Percentiles rank a stretch among this genome's conserved stretches.
Conservation (phyloP, 2,797 vertebrate genomes). For the Hydrocynus forskahlii region DNA sequence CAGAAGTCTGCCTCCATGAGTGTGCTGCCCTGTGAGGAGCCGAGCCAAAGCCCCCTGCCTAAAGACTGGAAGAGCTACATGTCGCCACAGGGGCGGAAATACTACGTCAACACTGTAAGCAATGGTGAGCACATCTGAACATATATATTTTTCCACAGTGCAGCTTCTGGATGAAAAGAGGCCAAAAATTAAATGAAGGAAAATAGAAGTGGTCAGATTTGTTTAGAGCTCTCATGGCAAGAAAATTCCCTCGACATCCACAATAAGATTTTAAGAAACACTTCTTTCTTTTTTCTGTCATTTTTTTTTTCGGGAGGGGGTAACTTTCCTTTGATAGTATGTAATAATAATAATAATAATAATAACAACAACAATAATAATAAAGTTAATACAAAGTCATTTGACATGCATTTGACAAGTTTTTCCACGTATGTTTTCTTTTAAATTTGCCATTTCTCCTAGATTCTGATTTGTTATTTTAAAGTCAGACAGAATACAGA, state of each 20-base stretch:
- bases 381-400: too few species aligned
- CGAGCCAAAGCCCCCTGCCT: constrained; percentile 81
- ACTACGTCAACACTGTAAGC: constrained; percentile 94
- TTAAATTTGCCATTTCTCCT: background rate
- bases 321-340: too few species aligned
- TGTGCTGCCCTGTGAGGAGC: constrained; percentile 86
- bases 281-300: too few species aligned
- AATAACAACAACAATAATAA: too few species aligned
- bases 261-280: too few species aligned
- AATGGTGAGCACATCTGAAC: constrained; percentile 83
- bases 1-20: constrained; percentile 89
- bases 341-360: too few species aligned
- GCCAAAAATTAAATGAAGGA: background rate
- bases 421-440: background rate
- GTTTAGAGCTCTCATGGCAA: background rate
- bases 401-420: too few species aligned
- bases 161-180: background rate
- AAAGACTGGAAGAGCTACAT: constrained; percentile 94
- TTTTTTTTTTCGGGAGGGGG: too few species aligned
- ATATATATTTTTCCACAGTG: background rate
- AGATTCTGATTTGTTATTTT: background rate
- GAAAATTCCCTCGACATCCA: background rate
- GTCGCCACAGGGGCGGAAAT: constrained; percentile 92
- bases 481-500: background rate
- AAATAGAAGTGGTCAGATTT: background rate